Evolutionary conservation across 2,797 vertebrate species (phyloP).

Genomic region (Xenops minutus): DNA sequence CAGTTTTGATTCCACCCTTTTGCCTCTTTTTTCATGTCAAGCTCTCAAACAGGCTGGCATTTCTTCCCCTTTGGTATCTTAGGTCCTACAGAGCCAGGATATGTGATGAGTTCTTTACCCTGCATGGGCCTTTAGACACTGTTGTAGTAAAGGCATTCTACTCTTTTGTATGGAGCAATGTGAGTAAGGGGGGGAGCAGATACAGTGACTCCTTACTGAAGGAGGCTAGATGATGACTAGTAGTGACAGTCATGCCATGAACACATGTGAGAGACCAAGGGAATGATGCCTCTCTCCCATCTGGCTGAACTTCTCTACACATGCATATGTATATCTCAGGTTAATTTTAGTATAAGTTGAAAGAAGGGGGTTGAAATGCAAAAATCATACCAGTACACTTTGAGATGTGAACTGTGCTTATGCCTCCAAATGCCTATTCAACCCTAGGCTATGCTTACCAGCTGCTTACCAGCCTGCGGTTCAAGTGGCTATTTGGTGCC

Average conservation of each 20-base stretch:
- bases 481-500: background rate
- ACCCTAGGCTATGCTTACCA: background rate
- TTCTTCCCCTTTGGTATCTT: background rate
- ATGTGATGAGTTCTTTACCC: background rate
- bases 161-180: background rate
- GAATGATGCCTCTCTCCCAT: background rate
- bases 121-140: background rate
- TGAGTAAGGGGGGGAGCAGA: accelerated
- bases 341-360: background rate
- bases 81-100: background rate
- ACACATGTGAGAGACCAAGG: background rate
- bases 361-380: background rate
- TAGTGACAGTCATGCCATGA: background rate
- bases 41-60: background rate
- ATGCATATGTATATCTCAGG: accelerated
- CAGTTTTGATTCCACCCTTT: background rate
- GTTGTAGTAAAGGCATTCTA: background rate
- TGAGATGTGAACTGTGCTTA: background rate
- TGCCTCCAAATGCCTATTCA: background rate
- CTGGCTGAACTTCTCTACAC: background rate
- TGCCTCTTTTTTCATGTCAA: background rate
- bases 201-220: background rate
- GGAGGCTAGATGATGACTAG: background rate
- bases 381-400: background rate
- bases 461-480: background rate